Base-by-base conservation (phyloP, 2,113 vertebrate genomes). In the Rhinogobius similis region DNA sequence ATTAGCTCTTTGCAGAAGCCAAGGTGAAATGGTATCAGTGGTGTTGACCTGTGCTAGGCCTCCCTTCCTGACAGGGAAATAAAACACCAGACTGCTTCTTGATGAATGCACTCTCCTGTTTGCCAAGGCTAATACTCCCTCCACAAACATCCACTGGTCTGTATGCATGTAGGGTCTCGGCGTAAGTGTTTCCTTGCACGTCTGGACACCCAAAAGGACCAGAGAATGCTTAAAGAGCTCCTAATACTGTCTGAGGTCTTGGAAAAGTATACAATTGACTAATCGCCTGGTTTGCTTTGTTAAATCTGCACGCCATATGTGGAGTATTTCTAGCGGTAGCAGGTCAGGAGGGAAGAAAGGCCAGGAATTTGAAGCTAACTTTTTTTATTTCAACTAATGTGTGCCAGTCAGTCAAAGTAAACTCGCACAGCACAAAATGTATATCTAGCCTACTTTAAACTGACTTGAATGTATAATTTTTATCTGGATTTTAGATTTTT, bases 21-120 rank as follows among this genome's bases (percentile, higher is more conserved):
- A 61, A 62, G 81, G 79, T 80, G 81, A 78, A 82, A 83, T 6
- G 61, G 52, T 62, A 61, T 70, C 68, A 27, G 68, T 79, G 63
- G 53, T 14, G 23, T 70, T 81, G 86, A 84, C 86, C 82, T 76
- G 73, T 61, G 56, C 52, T 11, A 66, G 83, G 67, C 52, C 75
- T 79, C 58, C 56, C 38, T 67, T 62, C 62, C 70, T 69, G 76
- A 79, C 61, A 29, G 21, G 79, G 82, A 79, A 90, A 88, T 83
- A 70, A 78, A 85, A 79, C n/a, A 24, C 58, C 24, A 27, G 69
- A 75, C 64, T 20, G 18, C 24, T 43, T 65, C 61, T 75, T 85
- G 83, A 89, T 88, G 83, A 86, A 84, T 82, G 65, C 63, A 20
- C 75, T 36, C 68, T 62, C 55, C 46, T 85, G 81, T 89, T 89